A percentile compares a stretch with the other conserved stretches of the same genome.
phyloP scores from a whole-genome alignment of 1,140 invertebrate genomes.

The Drosophila equinoxialis region DNA sequence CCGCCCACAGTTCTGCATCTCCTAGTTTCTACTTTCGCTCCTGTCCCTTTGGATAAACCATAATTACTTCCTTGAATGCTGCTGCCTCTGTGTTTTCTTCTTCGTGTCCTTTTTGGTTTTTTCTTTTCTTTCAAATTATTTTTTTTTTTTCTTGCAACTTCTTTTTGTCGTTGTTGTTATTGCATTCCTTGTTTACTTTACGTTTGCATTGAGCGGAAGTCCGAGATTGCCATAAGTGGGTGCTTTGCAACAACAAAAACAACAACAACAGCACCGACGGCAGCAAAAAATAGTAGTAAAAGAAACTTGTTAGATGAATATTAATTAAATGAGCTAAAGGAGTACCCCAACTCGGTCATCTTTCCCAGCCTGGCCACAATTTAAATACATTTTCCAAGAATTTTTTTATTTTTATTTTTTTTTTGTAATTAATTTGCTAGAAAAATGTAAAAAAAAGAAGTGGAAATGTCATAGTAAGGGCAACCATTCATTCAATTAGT shows the following conservation, averaged over 20 bases:
- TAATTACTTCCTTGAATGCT: conserved; percentile 80
- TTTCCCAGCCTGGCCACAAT: conserved; percentile 20
- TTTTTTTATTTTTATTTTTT: not conserved
- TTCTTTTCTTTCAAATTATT: conserved; percentile 27
- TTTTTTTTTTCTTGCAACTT: conserved; percentile 32
- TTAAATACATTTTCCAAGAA: conserved; percentile 56
- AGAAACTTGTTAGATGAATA: conserved; percentile 66
- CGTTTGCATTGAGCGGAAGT: conserved; percentile 55
- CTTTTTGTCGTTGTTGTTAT: conserved; percentile 19
- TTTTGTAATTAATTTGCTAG: conserved; percentile 73
- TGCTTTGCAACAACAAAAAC: conserved; percentile 32
- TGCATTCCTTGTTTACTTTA: conserved; percentile 31
- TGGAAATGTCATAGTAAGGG: conserved; percentile 2
- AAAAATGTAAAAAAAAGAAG: conserved; percentile 37
- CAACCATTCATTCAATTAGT: not conserved
- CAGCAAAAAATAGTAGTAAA: conserved; percentile 36
- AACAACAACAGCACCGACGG: not conserved
- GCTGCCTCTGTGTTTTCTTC: conserved; percentile 61
- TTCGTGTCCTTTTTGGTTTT: conserved; percentile 34
- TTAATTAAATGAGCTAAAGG: conserved; percentile 76
- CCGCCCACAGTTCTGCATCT: conserved; percentile 18
- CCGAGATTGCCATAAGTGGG: conserved; percentile 70
- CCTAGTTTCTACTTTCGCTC: not conserved
- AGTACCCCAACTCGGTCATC: conserved; percentile 20
- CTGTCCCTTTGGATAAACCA: conserved; percentile 76